A percentile compares a stretch with the other conserved stretches of the same genome.
Evolutionary conservation across 2,888 invertebrate species (phyloP).

Genomic region (Autographa gamma): DNA sequence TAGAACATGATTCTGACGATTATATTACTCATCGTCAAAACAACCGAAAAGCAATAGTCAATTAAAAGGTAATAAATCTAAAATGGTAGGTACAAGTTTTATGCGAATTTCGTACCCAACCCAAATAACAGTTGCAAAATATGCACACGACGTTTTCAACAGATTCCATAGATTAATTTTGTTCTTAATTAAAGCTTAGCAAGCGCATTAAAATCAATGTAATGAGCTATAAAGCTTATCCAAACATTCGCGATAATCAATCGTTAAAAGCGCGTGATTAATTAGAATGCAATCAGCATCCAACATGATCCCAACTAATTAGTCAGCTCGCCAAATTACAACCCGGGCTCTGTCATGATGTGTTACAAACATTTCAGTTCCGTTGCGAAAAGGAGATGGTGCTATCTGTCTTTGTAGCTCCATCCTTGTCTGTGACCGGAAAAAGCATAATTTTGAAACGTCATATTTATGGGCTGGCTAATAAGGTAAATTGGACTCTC

Average conservation of each 20-base stretch:
- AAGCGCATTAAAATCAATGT: slow-evolving; percentile 6
- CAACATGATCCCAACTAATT: background rate
- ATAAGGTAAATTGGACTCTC: too few species aligned
- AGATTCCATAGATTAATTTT: background rate
- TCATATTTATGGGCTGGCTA: too few species aligned
- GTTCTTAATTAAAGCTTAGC: slow-evolving; percentile 9
- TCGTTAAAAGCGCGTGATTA: slow-evolving; percentile 2
- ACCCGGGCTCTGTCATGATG: background rate
- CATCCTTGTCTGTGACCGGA: background rate
- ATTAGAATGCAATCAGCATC: background rate
- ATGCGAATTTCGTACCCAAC: background rate
- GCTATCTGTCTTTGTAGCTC: background rate
- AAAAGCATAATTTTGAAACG: background rate
- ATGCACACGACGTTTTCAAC: background rate
- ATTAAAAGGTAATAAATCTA: too few species aligned
- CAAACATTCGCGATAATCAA: slow-evolving; percentile 13
- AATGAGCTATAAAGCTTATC: slow-evolving; percentile 7
- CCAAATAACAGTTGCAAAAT: background rate
- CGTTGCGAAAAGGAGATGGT: background rate
- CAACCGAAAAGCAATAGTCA: too few species aligned
- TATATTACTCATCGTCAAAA: too few species aligned
- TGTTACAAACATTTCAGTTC: background rate
- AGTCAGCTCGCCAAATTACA: background rate
- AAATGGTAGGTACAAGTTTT: too few species aligned
- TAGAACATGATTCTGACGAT: too few species aligned